phyloP scores from a whole-genome alignment of 2,113 vertebrate species.

The Cardinalis cardinalis region DNA sequence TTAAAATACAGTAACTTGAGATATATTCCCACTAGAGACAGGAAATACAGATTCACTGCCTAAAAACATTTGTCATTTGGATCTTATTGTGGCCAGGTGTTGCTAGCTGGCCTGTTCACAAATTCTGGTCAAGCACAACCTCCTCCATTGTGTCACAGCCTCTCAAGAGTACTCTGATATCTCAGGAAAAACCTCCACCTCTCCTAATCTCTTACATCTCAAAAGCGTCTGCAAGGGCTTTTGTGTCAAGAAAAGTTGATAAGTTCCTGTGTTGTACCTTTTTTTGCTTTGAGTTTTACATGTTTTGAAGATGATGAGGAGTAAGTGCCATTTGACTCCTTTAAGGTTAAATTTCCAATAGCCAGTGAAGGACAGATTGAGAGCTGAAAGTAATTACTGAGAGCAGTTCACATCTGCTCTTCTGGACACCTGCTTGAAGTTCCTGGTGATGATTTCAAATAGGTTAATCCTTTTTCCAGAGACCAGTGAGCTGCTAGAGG shows the following conservation, averaged over 20 bases:
- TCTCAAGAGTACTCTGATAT: not conserved
- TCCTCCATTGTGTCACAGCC: not conserved
- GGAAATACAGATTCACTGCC: not conserved
- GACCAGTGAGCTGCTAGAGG: not conserved
- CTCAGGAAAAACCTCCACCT: not conserved
- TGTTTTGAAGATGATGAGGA: not conserved
- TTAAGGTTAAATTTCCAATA: constrained; percentile 64
- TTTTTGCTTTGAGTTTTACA: constrained; percentile 35
- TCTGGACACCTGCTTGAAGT: constrained; percentile 24
- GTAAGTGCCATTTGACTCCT: constrained; percentile 38
- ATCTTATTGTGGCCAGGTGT: not conserved
- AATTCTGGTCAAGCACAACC: not conserved
- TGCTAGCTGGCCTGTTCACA: not conserved
- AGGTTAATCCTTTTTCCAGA: constrained; percentile 20
- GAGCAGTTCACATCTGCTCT: constrained; percentile 31
- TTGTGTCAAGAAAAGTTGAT: not conserved
- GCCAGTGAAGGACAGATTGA: constrained; percentile 46
- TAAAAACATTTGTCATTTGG: not conserved
- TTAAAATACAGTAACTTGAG: not conserved
- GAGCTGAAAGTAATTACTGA: constrained; percentile 60
- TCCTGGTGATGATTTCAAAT: not conserved
- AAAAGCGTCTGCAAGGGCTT: constrained; percentile 5
- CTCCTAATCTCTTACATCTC: constrained; percentile 1
- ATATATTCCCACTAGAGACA: not conserved
- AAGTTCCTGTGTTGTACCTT: constrained; percentile 35